phyloP scores from a whole-genome alignment of 2,797 vertebrate species.

The Anolis apletophallus region DNA sequence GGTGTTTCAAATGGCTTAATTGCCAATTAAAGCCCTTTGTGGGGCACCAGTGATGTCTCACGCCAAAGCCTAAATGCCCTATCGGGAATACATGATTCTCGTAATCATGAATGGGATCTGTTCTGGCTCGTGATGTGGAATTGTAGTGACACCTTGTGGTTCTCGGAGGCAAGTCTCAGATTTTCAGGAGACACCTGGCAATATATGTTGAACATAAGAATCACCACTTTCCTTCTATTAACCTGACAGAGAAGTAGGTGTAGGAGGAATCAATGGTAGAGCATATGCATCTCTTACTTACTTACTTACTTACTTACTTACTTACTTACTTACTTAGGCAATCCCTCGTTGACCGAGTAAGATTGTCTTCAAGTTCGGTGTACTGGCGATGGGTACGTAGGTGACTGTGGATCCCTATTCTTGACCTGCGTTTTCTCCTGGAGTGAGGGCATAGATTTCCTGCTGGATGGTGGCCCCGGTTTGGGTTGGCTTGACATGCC shows the following conservation, averaged over 20 bases:
- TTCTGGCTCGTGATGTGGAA: neutral
- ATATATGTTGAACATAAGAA: neutral
- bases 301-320: too few relatives aligned
- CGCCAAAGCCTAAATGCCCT: neutral
- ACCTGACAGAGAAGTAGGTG: neutral
- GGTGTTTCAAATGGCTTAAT: neutral
- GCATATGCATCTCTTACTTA: too few relatives aligned
- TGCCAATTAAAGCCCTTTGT: neutral
- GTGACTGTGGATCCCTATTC: too few relatives aligned
- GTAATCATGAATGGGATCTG: accelerated
- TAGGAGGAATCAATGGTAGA: neutral
- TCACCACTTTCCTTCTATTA: neutral
- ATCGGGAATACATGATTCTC: neutral
- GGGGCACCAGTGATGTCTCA: neutral
- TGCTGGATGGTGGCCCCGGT: too few relatives aligned
- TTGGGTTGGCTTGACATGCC: too few relatives aligned
- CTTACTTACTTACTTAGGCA: too few relatives aligned
- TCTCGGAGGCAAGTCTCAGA: neutral
- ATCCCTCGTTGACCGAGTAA: too few relatives aligned
- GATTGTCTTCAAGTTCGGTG: too few relatives aligned
- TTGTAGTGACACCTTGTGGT: conserved; percentile 61
- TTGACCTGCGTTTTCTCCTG: too few relatives aligned
- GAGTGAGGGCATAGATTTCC: too few relatives aligned
- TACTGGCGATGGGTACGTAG: too few relatives aligned
- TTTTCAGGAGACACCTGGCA: neutral